Conservation (phyloP, 2,113 vertebrate genomes). For the Spea multiplicata region DNA sequence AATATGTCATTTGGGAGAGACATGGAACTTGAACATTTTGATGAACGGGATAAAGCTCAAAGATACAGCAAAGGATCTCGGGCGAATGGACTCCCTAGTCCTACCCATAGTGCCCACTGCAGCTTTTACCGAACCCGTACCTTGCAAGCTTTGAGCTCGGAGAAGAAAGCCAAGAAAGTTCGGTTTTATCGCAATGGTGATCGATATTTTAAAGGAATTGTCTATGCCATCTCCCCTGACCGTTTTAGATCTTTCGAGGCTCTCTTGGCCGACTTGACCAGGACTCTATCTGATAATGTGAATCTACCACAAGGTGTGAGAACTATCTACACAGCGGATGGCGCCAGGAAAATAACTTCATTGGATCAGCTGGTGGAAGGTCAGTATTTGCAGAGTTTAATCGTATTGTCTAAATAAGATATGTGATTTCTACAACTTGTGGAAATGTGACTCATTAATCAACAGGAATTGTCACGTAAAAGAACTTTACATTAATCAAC, state of each 20-base stretch:
- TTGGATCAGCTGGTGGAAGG: constrained; percentile 95
- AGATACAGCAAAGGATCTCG: constrained; percentile 84
- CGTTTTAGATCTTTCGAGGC: constrained; percentile 91
- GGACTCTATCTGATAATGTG: constrained; percentile 92
- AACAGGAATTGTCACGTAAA: no score
- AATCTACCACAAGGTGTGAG: constrained; percentile 95
- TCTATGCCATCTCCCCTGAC: constrained; percentile 94
- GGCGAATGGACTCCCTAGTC: constrained; percentile 91
- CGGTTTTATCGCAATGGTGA: constrained; percentile 97
- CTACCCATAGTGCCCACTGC: constrained; percentile 98
- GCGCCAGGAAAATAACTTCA: constrained; percentile 77
- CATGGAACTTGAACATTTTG: constrained; percentile 98
- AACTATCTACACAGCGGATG: constrained; percentile 90
- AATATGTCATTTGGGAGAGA: constrained; percentile 73
- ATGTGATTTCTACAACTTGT: no score
- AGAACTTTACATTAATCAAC: no score
- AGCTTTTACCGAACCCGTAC: constrained; percentile 96
- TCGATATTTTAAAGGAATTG: constrained; percentile 96
- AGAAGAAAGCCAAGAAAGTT: constrained; percentile 97
- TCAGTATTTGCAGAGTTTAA: constrained; percentile 57
- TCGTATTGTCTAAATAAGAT: no score
- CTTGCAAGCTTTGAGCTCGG: constrained; percentile 87
- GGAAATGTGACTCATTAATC: no score
- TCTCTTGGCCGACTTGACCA: constrained; percentile 92
- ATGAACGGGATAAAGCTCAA: constrained; percentile 92